These are phyloP conservation scores for Ctenopoma kingsleyae DNA, from an alignment of 2,797 vertebrate species.

Conservation along the genomic window DNA sequence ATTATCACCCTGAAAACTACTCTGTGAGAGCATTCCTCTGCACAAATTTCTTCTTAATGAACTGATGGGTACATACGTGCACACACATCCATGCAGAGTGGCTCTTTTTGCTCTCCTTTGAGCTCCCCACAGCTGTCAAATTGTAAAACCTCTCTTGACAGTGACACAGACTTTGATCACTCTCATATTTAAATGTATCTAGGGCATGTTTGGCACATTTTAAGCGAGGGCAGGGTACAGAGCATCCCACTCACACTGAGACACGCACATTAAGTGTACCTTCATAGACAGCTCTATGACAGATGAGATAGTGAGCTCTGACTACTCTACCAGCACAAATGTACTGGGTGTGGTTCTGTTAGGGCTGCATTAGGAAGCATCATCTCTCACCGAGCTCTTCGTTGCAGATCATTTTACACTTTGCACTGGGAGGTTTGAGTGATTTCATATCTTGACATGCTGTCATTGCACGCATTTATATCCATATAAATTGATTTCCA, in stretches of 20 bases:
- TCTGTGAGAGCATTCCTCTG: constrained; percentile 39
- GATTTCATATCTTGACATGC: constrained; percentile 4
- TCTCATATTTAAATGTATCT: constrained; percentile 69
- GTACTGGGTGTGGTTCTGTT: constrained; percentile 66
- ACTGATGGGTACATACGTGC: neutral
- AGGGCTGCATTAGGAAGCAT: constrained; percentile 60
- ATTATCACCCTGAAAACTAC: constrained; percentile 68
- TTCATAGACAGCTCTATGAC: constrained; percentile 32
- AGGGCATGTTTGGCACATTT: constrained; percentile 53
- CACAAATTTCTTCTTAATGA: constrained; percentile 30
- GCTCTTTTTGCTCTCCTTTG: constrained; percentile 14
- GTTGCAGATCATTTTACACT: constrained; percentile 69
- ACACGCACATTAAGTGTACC: constrained; percentile 20
- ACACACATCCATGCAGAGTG: neutral
- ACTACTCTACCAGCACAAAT: constrained; percentile 49
- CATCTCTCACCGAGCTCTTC: constrained; percentile 44
- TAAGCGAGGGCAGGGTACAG: constrained; percentile 37
- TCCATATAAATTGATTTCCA: constrained; percentile 41
- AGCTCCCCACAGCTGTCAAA: constrained; percentile 40
- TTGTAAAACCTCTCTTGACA: constrained; percentile 31
- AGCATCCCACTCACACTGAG: constrained; percentile 17
- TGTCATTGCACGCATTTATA: constrained; percentile 4
- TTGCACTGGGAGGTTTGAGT: neutral
- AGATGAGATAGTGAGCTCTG: constrained; percentile 41
- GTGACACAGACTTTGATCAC: constrained; percentile 58